Evolutionary conservation across 2,797 vertebrate species (phyloP).

Genomic region (Phoeniculus purpureus): DNA sequence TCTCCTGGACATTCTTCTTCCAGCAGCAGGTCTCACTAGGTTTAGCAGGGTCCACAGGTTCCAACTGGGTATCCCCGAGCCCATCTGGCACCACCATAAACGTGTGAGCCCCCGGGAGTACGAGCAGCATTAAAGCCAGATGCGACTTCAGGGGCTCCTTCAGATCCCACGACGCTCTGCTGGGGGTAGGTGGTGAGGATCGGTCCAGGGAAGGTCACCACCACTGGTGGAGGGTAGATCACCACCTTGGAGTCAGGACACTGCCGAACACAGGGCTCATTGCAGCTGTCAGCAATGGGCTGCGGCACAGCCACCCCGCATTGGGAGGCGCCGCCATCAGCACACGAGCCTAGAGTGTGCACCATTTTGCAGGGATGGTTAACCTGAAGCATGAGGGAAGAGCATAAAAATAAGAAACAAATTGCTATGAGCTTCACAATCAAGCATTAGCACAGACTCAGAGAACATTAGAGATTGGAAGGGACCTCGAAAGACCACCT

Average conservation of each 20-base stretch:
- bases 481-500: too few species aligned
- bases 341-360: neutral
- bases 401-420: neutral
- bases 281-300: constrained; percentile 47
- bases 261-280: constrained; percentile 47
- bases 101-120: neutral
- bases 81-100: constrained; percentile 43
- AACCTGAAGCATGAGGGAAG: neutral
- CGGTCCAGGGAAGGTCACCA: constrained; percentile 54
- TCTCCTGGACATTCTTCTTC: neutral
- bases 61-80: constrained; percentile 5
- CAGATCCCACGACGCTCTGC: constrained; percentile 39
- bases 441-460: neutral
- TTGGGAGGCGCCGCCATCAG: neutral
- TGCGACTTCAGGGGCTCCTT: neutral
- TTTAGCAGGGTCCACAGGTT: constrained; percentile 37
- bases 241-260: constrained; percentile 56
- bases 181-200: constrained; percentile 60
- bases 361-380: neutral
- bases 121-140: neutral
- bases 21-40: neutral
- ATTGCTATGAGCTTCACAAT: fast-evolving
- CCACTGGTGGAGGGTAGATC: constrained; percentile 34
- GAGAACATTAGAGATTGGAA: too few species aligned
- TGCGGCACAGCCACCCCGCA: constrained; percentile 23